phyloP scores from a whole-genome alignment of 2,888 invertebrate species.

The Camponotus fellah region DNA sequence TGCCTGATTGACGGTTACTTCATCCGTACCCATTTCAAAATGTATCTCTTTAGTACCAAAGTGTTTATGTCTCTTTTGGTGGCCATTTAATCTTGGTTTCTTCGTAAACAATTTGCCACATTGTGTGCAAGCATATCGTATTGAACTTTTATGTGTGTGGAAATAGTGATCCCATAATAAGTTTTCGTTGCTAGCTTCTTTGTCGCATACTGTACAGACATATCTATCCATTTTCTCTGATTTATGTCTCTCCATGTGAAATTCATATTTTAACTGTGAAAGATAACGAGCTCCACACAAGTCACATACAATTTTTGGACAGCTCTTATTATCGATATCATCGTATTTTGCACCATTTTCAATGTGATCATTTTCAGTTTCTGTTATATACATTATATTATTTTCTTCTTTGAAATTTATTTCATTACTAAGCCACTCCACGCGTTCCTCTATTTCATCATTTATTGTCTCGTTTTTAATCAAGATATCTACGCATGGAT shows the following conservation, averaged over 20 bases:
- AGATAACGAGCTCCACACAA: conserved; percentile 70
- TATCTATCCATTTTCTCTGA: conserved; percentile 65
- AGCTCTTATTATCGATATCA: conserved; percentile 57
- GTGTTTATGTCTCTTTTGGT: conserved; percentile 69
- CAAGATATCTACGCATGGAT: neutral
- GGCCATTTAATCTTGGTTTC: conserved; percentile 61
- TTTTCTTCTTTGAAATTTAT: conserved; percentile 41
- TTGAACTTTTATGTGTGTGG: conserved; percentile 66
- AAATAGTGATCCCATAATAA: conserved; percentile 74
- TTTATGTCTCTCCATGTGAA: conserved; percentile 74
- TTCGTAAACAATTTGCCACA: conserved; percentile 68
- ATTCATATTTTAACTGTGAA: conserved; percentile 70
- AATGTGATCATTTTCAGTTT: conserved; percentile 14
- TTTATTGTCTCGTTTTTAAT: conserved; percentile 51
- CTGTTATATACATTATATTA: neutral
- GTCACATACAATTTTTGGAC: conserved; percentile 64
- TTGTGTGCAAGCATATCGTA: conserved; percentile 63
- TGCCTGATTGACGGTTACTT: conserved; percentile 37
- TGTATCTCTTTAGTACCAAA: conserved; percentile 58
- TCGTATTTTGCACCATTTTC: conserved; percentile 34
- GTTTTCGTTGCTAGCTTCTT: conserved; percentile 69
- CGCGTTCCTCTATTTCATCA: conserved; percentile 16
- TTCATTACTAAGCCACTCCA: conserved; percentile 38
- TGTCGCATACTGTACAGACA: conserved; percentile 69
- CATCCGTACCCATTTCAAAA: conserved; percentile 42